Conservation (phyloP, 2,113 vertebrate species). For the Perca fluviatilis region DNA sequence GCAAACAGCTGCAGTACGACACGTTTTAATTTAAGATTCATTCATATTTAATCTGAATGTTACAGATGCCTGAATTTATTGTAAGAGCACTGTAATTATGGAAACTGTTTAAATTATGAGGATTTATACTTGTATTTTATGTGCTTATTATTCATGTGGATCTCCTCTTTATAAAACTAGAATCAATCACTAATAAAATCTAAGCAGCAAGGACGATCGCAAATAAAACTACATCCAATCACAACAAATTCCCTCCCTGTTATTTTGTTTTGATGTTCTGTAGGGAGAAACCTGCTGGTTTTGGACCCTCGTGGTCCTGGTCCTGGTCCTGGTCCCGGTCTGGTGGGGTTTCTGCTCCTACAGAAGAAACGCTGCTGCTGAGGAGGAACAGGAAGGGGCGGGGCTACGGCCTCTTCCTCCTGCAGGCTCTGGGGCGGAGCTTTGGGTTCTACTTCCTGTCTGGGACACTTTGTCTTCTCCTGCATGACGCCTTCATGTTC, state of each 20-base stretch:
- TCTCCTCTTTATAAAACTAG: no score
- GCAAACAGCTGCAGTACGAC: constrained; percentile 64
- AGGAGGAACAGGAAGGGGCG: constrained; percentile 63
- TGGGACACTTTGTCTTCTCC: constrained; percentile 83
- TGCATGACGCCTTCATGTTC: constrained; percentile 89
- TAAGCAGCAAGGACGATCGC: no score
- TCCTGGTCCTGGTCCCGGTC: constrained; percentile 12
- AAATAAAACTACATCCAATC: no score
- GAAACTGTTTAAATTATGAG: no score
- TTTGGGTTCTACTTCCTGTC: constrained; percentile 86
- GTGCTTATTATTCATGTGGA: no score
- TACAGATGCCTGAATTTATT: no score
- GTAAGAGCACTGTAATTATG: no score
- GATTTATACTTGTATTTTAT: no score
- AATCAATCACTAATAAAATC: no score
- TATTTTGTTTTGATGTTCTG: neutral
- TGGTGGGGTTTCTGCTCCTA: neutral
- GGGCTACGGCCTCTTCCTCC: constrained; percentile 64
- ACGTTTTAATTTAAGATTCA: no score
- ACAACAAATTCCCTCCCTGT: no score
- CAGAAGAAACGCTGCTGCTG: constrained; percentile 80
- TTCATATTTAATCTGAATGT: no score
- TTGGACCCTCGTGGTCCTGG: neutral
- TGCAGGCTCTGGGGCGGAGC: constrained; percentile 80
- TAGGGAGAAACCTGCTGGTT: constrained; percentile 55